These are phyloP conservation scores for Nematolebias whitei DNA, from an alignment of 2,113 vertebrate genomes.

Conservation along the genomic window DNA sequence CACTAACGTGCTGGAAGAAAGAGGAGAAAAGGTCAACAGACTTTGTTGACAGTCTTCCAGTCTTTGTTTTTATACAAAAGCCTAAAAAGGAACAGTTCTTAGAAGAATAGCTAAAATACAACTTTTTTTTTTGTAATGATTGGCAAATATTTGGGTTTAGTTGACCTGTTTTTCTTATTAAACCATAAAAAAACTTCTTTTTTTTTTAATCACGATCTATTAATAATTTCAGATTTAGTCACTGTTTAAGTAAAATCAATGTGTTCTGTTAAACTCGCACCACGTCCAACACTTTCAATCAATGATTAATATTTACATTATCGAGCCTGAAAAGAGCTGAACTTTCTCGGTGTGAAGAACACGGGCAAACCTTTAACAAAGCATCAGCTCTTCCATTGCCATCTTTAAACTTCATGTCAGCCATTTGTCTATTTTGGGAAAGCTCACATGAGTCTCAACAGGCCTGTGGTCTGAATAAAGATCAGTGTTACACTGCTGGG, in stretches of 20 bases:
- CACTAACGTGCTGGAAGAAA: constrained; percentile 74
- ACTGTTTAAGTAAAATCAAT: not conserved
- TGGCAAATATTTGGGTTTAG: not conserved
- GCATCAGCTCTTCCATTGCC: constrained; percentile 20
- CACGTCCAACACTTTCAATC: not conserved
- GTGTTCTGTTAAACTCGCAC: not conserved
- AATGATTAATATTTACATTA: constrained; percentile 2
- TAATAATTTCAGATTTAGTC: not conserved
- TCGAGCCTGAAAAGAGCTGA: not conserved
- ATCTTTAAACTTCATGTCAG: constrained; percentile 67
- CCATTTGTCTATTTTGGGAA: constrained; percentile 74
- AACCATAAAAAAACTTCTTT: not conserved
- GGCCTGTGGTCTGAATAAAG: constrained; percentile 73
- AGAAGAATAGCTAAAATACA: constrained; percentile 11
- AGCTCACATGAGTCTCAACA: constrained; percentile 75
- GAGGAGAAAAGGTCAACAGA: constrained; percentile 79
- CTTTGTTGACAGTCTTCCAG: constrained; percentile 77
- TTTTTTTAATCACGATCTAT: not conserved
- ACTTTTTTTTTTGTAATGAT: not conserved
- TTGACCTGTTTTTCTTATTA: not conserved
- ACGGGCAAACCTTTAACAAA: constrained; percentile 10
- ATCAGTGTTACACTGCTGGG: constrained; percentile 67
- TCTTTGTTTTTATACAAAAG: constrained; percentile 63
- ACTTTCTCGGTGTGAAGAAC: constrained; percentile 23
- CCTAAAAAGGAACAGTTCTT: constrained; percentile 23